Evolutionary conservation across 2,888 invertebrate species (phyloP), one percentile per base, ranked within the genome.

Genomic region (Drosophila antonietae): DNA sequence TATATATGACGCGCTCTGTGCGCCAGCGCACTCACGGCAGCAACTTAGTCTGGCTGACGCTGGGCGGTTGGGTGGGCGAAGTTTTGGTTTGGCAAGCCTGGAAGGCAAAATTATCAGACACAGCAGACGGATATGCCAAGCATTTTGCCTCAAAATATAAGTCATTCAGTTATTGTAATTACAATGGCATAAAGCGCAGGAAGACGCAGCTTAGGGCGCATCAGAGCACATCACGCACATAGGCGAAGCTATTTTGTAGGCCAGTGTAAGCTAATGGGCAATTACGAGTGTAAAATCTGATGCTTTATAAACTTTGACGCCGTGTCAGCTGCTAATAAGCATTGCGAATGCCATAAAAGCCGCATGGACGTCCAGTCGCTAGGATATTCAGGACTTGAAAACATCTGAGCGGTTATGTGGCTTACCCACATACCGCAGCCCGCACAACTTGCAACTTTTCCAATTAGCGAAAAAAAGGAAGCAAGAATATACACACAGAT

Each of bases 401-500:
- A 60, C 75, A 55, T 66, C 53, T 59, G 74, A 59, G 46, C n/a
- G 14, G 28, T 3, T 46, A n/a, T n/a, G 39, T 10, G 51, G 46
- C 41, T 51, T 60, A 46, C 58, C 60, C 70, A 51, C 46, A 60
- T 57, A 44, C 64, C 71, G 57, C 68, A 52, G 68, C 77, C 68
- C 74, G 73, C 71, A 81, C 81, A 89, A 88, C 88, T 87, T 85
- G 77, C 82, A 90, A 90, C 90, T 90, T 90, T 90, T 90, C 90
- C 90, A 90, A 90, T 90, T 90, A 90, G 90, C 89, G 90, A 71
- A 80, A 84, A 82, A 89, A 85, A 77, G 51, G 43, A 55, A 10
- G 14, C 10, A 35, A 15, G n/a, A 23, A 41, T 15, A 35, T 10
- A 52, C 7, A 20, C 10, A 52, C 12, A 52, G 14, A 52, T 20